Percentiles rank a stretch among this genome's conserved stretches.
phyloP scores from a whole-genome alignment of 2,113 vertebrate genomes.

The Morphnarchus princeps region DNA sequence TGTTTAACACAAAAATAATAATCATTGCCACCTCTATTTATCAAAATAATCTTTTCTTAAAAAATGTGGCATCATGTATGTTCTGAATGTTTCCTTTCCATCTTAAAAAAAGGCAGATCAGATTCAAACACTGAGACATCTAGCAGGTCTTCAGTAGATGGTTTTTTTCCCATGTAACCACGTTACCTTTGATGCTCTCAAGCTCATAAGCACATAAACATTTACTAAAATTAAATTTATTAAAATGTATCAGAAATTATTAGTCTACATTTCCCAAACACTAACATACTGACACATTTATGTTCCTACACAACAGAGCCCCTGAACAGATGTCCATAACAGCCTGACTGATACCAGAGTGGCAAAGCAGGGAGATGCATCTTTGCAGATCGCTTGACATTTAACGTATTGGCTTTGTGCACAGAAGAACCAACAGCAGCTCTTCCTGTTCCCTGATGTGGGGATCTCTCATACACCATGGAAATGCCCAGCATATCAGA shows the following conservation, averaged over 20 bases:
- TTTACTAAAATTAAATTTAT: not conserved
- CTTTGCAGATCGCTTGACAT: not conserved
- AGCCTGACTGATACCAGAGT: not conserved
- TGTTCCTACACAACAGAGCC: not conserved
- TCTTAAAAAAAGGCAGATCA: not conserved
- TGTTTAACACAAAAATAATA: conserved; percentile 26
- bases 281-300: not conserved
- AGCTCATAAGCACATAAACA: not conserved
- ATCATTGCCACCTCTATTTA: not conserved
- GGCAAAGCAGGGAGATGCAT: not conserved
- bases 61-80: not conserved
- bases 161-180: not conserved
- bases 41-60: not conserved
- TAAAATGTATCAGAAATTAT: not conserved
- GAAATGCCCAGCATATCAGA: not conserved
- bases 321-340: not conserved
- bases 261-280: not conserved
- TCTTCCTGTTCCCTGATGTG: not conserved
- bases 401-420: fast-evolving
- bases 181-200: not conserved
- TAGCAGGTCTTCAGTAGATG: not conserved
- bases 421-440: not conserved
- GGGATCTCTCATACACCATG: not conserved
- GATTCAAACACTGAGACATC: not conserved
- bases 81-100: not conserved